Evolutionary conservation across 2,888 invertebrate species (phyloP), one percentile per base, ranked within the genome.

Genomic region (Drosophila suboccidentalis): DNA sequence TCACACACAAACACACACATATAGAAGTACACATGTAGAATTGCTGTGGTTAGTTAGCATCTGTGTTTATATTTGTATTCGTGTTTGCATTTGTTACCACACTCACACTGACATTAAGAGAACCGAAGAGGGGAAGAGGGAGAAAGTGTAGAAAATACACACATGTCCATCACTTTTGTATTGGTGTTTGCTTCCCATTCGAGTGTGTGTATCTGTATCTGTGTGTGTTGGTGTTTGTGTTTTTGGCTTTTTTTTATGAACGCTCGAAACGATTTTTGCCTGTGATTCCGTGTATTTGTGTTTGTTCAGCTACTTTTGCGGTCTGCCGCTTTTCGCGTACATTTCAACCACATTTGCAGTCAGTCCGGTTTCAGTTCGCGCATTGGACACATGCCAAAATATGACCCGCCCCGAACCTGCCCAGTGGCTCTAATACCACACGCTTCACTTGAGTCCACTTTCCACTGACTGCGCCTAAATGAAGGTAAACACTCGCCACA

Each of bases 301-400:
- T 87, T 91, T 91, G 84, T 89, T 90, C 86, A 91, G 87, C 90
- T 91, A 90, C 90, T 90, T 90, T 91, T 91, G 91, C 90, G 91
- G 91, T 87, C 83, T 82, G 85, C 82, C 87, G 89, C 87, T 89
- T 88, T 88, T 83, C 87, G 87, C 87, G 89, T 74, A 87, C 82
- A 87, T 87, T 87, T 81, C 81, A 81, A 78, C 85, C 87, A 73
- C 83, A 89, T 87, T 89, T 88, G 80, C 78, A 88, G 84, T 88
- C 75, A 73, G 78, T 86, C 73, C 60, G 70, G 71, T 74, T 84
- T 55, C 68, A 64, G 73, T 73, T 70, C 63, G 60, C 71, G 61
- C 75, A 74, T 82, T 88, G 86, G 86, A 86, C 76, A 76, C 59
- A 61, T 72, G 85, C 85, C 85, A 87, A 77, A 82, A 77, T 71